A percentile compares a stretch with the other conserved stretches of the same genome.
These are phyloP conservation scores for Leucania comma DNA, from an alignment of 2,888 invertebrate species.

Conservation along the genomic window DNA sequence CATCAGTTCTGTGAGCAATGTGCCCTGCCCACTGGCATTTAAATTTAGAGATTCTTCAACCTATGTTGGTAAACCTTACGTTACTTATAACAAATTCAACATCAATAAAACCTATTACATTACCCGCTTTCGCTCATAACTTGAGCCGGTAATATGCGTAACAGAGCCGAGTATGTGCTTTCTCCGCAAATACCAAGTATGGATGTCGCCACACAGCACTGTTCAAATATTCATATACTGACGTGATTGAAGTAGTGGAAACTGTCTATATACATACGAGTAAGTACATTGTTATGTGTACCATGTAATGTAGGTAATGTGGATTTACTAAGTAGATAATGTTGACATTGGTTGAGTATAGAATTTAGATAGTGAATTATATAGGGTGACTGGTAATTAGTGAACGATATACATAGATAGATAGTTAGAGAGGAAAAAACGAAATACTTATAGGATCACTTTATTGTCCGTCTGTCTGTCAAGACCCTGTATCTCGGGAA, in stretches of 20 bases:
- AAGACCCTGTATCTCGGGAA: too few species aligned
- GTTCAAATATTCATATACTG: conserved; percentile 76
- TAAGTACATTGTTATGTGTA: conserved; percentile 30
- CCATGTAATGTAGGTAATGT: conserved; percentile 3
- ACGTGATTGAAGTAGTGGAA: conserved; percentile 59
- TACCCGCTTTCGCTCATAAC: conserved; percentile 63
- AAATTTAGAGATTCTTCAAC: too few species aligned
- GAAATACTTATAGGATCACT: too few species aligned
- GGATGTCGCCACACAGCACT: conserved; percentile 66
- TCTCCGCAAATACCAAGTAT: conserved; percentile 72
- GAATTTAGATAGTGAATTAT: conserved; percentile 13
- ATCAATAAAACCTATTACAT: not conserved
- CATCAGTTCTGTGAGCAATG: too few species aligned
- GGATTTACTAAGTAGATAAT: conserved; percentile 14
- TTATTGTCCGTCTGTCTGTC: too few species aligned
- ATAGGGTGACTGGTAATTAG: too few species aligned
- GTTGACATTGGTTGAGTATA: conserved; percentile 5
- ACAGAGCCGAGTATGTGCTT: conserved; percentile 70
- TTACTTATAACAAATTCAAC: conserved; percentile 1
- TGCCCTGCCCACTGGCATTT: too few species aligned
- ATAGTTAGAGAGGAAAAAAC: too few species aligned
- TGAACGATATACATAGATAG: too few species aligned
- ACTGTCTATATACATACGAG: conserved; percentile 30
- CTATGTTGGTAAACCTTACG: not conserved
- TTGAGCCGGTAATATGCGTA: conserved; percentile 65